Base-by-base conservation (phyloP, 2,888 invertebrate genomes). In the Lasioglossum pauxillum region DNA sequence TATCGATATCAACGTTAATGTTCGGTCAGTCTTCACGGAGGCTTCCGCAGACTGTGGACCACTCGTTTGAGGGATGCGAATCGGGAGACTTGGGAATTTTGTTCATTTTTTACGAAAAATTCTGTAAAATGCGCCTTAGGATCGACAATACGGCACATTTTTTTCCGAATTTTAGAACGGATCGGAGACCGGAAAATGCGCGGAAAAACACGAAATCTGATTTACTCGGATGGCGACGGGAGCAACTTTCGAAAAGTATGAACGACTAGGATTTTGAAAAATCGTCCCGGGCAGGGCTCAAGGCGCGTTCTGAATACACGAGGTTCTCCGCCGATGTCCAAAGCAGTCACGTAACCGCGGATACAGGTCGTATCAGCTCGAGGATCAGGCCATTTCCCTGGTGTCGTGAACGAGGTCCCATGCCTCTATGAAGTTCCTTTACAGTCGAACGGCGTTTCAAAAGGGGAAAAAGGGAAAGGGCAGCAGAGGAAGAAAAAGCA, bases 301-400 rank as follows among this genome's bases (percentile, higher is more conserved):
- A 57, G 49, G 4, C 78, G 53, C 73, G 76, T 75, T 75, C 35
- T 64, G 67, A 75, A 75, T 78, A 60, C 38, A 38, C 8, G 57
- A 46, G 35, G 46, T 19, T 23, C 35, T 57, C 35, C 72, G 46
- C 14, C 49, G 44, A 35, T 60, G 72, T 19, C n/a, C 49, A 27
- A 27, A 74, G 74, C 23, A 64, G 86, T 87, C 87, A 88, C 87
- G 87, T 87, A 87, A 83, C 53, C 80, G 83, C 67, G 69, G 86
- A 88, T 82, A 75, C 79, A 53, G 64, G 46, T 35, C n/a, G 41
- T 86, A 87, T 87, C 87, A 64, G 23, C 44, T 8, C 44, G 14
- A 46, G 14, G 75, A 87, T 87, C 87, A 57, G 75, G 41, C 86
- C 85, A 77, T 83, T 79, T 73, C 53, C 80, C 75, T 67, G 74